Evolutionary conservation across 1,140 invertebrate species (phyloP).

Genomic region (Dryas iulia): DNA sequence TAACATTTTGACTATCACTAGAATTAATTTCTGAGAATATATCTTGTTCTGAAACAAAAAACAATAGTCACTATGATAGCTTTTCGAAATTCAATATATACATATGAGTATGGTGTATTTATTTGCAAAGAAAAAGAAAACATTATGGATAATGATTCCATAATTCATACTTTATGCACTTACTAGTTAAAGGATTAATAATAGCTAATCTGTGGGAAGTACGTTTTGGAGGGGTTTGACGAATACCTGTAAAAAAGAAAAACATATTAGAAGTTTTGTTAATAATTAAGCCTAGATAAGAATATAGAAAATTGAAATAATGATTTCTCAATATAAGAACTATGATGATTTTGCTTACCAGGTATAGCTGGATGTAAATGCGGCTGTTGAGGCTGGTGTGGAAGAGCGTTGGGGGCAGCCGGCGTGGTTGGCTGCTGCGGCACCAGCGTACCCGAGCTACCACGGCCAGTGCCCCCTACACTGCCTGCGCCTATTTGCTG

Average conservation of each 20-base stretch:
- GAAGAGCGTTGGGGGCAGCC: conserved; percentile 43
- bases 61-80: background rate
- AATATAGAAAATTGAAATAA: background rate
- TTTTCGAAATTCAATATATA: background rate
- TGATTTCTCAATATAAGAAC: background rate
- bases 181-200: conserved; percentile 43
- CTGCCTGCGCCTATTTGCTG: conserved; percentile 51
- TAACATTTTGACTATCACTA: conserved; percentile 56
- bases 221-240: conserved; percentile 38
- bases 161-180: conserved; percentile 26
- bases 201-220: conserved; percentile 41
- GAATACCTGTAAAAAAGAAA: conserved; percentile 35
- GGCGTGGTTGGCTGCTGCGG: conserved; percentile 39
- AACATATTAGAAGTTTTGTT: background rate
- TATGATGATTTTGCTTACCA: conserved; percentile 31
- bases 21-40: conserved; percentile 56
- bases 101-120: too few relatives aligned
- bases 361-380: conserved; percentile 56
- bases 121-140: background rate
- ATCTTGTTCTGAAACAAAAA: conserved; percentile 61
- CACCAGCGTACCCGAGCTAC: conserved; percentile 34
- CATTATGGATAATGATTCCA: background rate
- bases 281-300: too few relatives aligned
- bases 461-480: conserved; percentile 35
- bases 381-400: conserved; percentile 46